Conservation (phyloP, 2,113 vertebrate species). For the Vulpes lagopus region DNA sequence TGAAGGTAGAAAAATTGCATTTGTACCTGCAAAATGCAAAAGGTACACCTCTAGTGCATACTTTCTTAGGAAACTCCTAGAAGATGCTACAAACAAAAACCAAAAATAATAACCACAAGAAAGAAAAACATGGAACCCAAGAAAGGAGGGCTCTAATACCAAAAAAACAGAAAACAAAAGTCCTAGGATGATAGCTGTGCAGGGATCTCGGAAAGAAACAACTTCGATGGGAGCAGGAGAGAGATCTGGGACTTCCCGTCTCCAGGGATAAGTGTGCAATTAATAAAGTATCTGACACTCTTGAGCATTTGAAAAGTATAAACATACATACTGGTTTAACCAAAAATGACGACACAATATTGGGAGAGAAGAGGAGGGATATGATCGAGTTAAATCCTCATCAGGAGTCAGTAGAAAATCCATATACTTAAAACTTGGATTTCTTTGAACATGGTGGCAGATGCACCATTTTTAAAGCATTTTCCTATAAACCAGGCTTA, state of each 20-base stretch:
- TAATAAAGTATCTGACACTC: background rate
- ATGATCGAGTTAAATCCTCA: background rate
- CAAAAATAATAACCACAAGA: background rate
- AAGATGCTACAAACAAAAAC: background rate
- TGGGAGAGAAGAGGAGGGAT: background rate
- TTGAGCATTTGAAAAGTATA: background rate
- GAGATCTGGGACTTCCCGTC: background rate
- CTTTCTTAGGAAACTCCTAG: slow-evolving; percentile 1
- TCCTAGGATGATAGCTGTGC: background rate
- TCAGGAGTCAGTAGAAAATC: background rate
- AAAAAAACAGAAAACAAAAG: background rate
- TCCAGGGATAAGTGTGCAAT: background rate
- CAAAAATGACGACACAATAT: background rate
- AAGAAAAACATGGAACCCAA: background rate
- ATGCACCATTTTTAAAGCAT: background rate
- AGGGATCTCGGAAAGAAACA: background rate
- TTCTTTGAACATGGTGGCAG: background rate
- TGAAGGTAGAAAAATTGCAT: background rate
- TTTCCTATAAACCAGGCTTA: background rate
- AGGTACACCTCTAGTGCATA: background rate
- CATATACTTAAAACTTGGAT: background rate
- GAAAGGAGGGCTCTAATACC: background rate
- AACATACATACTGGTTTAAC: background rate
- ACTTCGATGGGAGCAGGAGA: no score
- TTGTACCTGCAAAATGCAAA: background rate